Evolutionary conservation across 2,113 vertebrate species (phyloP).

Genomic region (Alethe castanea): DNA sequence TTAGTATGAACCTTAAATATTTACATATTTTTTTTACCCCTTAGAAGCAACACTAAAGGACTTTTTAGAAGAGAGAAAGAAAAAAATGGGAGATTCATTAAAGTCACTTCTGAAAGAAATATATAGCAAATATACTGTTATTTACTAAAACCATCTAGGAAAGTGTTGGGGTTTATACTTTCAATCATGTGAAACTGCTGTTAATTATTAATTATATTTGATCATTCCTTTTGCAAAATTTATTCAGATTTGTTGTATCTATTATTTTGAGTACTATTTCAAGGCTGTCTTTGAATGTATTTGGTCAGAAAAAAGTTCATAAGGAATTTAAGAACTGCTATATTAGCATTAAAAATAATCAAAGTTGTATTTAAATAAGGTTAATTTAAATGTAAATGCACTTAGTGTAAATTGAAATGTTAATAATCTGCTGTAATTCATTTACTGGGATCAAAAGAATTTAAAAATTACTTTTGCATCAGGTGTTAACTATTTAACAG

Average conservation of each 20-base stretch:
- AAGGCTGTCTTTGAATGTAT: not conserved
- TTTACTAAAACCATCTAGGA: not conserved
- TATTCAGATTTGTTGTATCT: not conserved
- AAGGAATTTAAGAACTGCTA: not conserved
- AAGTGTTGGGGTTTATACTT: not conserved
- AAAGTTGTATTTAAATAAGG: conserved; percentile 31
- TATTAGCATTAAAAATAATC: not conserved
- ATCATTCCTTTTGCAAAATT: not conserved
- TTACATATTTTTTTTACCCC: not conserved
- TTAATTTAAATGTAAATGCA: conserved; percentile 56
- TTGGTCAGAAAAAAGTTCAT: not conserved
- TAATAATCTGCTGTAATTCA: conserved; percentile 5
- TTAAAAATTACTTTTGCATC: not conserved
- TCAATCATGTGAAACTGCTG: not conserved
- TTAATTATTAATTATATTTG: not conserved
- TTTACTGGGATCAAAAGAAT: not conserved
- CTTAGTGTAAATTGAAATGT: conserved; percentile 29
- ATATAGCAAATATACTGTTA: not conserved
- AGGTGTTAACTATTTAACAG: not conserved
- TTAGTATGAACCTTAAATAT: not conserved
- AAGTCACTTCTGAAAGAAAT: not conserved
- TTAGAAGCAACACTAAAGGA: not conserved
- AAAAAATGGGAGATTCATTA: not conserved
- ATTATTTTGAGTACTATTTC: not conserved
- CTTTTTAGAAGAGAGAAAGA: not conserved